Evolutionary conservation across 2,113 vertebrate genomes (phyloP).

Genomic region (Pseudolaguvia tuberculata): DNA sequence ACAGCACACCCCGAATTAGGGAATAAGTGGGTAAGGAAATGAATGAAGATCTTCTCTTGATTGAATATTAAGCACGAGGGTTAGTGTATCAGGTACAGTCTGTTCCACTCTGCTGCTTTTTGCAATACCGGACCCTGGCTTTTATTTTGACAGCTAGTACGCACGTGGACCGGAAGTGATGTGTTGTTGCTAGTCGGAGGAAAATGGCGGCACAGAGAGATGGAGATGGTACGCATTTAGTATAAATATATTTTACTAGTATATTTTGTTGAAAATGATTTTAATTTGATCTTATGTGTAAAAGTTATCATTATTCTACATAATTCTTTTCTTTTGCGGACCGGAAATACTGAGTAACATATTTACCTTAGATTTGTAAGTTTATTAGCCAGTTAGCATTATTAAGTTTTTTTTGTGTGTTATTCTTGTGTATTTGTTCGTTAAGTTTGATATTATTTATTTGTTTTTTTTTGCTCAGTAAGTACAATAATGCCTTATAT

Average conservation of each 20-base stretch:
- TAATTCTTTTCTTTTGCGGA: not conserved
- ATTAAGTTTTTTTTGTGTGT: not conserved
- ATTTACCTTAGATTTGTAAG: not conserved
- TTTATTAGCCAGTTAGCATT: not conserved
- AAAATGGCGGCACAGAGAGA: constrained; percentile 25
- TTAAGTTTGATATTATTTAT: not conserved
- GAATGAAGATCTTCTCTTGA: too few relatives aligned
- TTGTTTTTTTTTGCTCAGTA: not conserved
- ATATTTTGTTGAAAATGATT: too few relatives aligned
- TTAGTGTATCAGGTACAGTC: not conserved
- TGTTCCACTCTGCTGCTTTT: not conserved
- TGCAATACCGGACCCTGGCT: not conserved
- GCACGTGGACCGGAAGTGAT: not conserved
- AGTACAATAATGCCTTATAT: not conserved
- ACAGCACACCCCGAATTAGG: too few relatives aligned
- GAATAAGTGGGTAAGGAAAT: too few relatives aligned
- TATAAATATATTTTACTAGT: not conserved
- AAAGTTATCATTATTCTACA: not conserved
- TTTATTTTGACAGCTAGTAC: constrained; percentile 16
- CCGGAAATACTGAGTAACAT: not conserved
- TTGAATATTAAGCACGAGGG: too few relatives aligned
- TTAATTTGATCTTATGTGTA: not conserved
- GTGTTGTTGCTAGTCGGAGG: not conserved
- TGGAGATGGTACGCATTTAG: constrained; percentile 6
- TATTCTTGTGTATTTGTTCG: not conserved